phyloP scores from a whole-genome alignment of 2,113 vertebrate genomes.

The Carlito syrichta region DNA sequence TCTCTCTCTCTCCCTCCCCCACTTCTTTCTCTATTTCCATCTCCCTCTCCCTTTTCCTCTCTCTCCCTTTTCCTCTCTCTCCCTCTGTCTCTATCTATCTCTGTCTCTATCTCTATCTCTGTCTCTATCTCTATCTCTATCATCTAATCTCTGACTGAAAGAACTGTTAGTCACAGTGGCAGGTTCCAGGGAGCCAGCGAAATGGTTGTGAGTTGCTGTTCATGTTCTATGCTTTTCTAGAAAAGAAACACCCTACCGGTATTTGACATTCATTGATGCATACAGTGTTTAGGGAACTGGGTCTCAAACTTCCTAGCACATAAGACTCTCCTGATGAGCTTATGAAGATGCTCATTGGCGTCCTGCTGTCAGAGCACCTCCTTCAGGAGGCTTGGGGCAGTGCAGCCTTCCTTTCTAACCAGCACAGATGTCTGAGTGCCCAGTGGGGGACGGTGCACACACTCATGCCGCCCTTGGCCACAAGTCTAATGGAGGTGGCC shows the following conservation, averaged over 20 bases:
- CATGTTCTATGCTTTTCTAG: neutral
- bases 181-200: neutral
- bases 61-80: neutral
- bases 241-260: neutral
- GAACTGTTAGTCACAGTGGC: neutral
- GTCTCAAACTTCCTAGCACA: neutral
- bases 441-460: accelerated
- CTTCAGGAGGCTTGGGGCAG: neutral
- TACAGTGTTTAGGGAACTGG: neutral
- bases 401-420: too few relatives aligned
- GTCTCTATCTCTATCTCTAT: accelerated
- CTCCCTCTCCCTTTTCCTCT: too few relatives aligned
- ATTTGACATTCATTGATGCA: neutral
- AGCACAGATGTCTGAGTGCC: neutral
- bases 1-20: neutral
- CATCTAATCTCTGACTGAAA: neutral
- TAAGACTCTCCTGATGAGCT: neutral
- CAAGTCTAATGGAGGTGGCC: neutral
- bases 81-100: accelerated
- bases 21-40: too few relatives aligned
- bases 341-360: neutral
- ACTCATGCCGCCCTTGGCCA: accelerated
- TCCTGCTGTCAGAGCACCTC: neutral
- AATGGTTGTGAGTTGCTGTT: neutral
- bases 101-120: neutral